Evolutionary conservation across 2,888 invertebrate species (phyloP), one percentile per base, ranked within the genome.

Genomic region (Cepaea hortensis): DNA sequence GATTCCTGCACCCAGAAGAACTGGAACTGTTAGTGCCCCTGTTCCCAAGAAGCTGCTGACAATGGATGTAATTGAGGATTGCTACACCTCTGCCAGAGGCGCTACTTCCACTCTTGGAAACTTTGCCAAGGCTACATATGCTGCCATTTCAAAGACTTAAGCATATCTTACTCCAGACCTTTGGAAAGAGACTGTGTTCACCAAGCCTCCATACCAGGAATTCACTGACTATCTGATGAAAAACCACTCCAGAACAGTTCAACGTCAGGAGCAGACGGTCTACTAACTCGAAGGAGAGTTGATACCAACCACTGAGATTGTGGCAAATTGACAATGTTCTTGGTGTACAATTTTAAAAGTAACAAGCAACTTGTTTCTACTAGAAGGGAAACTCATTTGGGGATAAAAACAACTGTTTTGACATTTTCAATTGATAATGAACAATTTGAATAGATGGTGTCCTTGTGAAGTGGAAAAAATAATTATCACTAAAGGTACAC

Each of bases 51-150:
- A 99, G 95, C 96, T 99, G 88, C 96, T 99, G 91, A 97, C 97
- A 94, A 99, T 99, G 99, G 99, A 99, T 94, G 99, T 99, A 95
- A 99, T 99, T 94, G 98, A 99, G 94, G 99, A 99, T 95, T 99
- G 99, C 95, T 99, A 99, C 95, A 99, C 99, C 11, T 98, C 98
- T 11, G 98, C 99, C 83, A 96, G 98, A 94, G 99, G 99, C 83
- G 98, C 98, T 75, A 99, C 99, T 88, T 98, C 98, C 88, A 99
- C 99, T 9, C 96, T 99, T 90, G 99, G 99, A 92, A 99, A 99
- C 95, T 99, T 99, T 93, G 96, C 99, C 85, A 99, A 99, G 95
- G 99, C 99, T 18, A 99, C 99, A 11, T 99, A 98, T 95, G 98
- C 98, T 88, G 99, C 99, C 81, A 99, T 99, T 93, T 98, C 98